Conservation (phyloP, 2,113 vertebrate genomes). For the mouse (Mus musculus) region DNA sequence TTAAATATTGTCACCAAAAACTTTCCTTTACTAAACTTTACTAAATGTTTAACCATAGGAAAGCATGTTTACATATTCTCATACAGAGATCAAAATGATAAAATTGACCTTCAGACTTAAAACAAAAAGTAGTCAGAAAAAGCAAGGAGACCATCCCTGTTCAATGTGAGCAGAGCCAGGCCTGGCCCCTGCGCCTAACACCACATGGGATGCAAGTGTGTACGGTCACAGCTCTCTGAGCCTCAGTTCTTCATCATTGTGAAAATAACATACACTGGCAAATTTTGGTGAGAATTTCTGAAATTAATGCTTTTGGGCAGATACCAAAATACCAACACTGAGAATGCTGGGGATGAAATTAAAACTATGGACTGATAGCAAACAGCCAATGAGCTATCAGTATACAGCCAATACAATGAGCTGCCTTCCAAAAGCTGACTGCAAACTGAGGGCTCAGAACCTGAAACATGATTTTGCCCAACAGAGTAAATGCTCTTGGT, state of each 20-base stretch:
- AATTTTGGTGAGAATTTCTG: not conserved
- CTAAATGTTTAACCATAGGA: slow-evolving; percentile 19
- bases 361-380: not conserved
- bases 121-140: not conserved
- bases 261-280: not conserved
- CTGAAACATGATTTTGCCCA: not conserved
- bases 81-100: not conserved
- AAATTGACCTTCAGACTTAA: slow-evolving; percentile 5
- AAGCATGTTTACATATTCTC: slow-evolving; percentile 24
- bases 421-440: not conserved
- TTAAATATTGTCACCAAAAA: slow-evolving; percentile 7
- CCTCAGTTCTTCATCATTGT: not conserved
- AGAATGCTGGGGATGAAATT: not conserved
- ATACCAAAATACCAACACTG: not conserved
- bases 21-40: slow-evolving; percentile 34
- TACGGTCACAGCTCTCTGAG: not conserved
- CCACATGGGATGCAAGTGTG: not conserved
- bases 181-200: not conserved
- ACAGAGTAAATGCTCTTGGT: not conserved
- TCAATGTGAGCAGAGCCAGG: not conserved
- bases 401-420: not conserved
- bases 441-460: not conserved
- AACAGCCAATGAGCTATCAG: not conserved
- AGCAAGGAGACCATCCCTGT: not conserved
- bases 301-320: not conserved